Evolutionary conservation across 2,797 vertebrate genomes (phyloP).

Genomic region (Pantherophis alleghaniensis): DNA sequence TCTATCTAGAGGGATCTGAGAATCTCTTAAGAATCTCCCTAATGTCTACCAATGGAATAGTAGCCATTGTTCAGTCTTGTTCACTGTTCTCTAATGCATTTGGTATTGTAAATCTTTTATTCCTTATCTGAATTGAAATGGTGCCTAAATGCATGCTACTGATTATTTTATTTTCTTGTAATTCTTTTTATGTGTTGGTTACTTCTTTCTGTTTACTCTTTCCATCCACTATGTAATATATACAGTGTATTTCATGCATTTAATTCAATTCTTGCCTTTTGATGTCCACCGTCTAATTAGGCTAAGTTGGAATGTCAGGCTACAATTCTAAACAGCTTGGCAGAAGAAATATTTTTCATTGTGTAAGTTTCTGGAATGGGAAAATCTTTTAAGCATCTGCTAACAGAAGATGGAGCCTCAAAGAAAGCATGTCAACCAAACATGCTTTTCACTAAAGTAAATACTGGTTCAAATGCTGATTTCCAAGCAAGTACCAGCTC

Average conservation of each 20-base stretch:
- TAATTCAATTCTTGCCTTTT: neutral
- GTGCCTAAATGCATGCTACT: neutral
- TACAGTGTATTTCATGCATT: neutral
- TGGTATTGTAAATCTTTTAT: neutral
- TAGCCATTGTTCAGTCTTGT: neutral
- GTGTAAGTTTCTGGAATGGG: too few relatives aligned
- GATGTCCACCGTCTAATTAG: neutral
- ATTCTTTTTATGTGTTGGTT: neutral
- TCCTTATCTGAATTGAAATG: neutral
- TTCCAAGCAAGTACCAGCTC: neutral
- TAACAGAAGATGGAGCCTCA: neutral
- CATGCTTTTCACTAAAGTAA: neutral
- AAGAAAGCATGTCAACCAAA: neutral
- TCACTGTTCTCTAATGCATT: neutral
- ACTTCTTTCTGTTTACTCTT: neutral
- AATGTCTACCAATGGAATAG: neutral
- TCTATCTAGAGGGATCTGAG: neutral
- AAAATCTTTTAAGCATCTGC: neutral
- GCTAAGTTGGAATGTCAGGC: neutral
- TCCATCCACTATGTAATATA: neutral
- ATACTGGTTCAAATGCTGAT: neutral
- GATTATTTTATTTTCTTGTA: neutral
- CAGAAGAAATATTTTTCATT: neutral
- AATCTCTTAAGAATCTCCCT: neutral
- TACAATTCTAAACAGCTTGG: neutral